Base-by-base conservation (phyloP, 2,888 invertebrate genomes). In the Aspidiotus destructor region DNA sequence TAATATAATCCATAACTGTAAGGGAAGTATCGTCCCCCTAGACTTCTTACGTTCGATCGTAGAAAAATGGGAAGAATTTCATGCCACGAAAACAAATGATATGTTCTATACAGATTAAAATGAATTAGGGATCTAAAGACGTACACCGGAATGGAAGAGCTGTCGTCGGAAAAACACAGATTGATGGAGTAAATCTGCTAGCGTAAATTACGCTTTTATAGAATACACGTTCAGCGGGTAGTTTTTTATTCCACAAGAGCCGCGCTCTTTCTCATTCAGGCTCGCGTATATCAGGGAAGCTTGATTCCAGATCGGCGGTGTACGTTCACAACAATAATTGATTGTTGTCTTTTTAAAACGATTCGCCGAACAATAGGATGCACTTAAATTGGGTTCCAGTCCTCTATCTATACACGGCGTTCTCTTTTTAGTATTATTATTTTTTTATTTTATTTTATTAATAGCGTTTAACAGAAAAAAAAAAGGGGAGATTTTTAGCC, bases 351-450 rank as follows among this genome's bases (percentile, higher is more conserved):
- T 65, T 65, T 65, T 58, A 65, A 28, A 65, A 65, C 65, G 65
- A 65, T 65, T 65, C 65, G 48, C 65, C 58, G 44, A 44, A 65
- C 65, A 65, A 65, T 65, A 65, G 65, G 65, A 65, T 64, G 65
- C 65, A 65, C 65, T 65, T 65, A 65, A 65, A 65, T 65, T 65
- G 65, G 65, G 60, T 65, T 65, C 65, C 65, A 65, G 65, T 40
- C 40, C 60, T 40, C 48, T 63, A 63, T 41, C 44, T 62, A 62
- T 28, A 28, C 28, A 28, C 28, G n/a, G 57, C 42, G 57, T 40
- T 65, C 60, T 65, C 57, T 57, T 64, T 64, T 57, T 64, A 57
- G 28, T 28, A 28, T 28, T 64, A 55, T 57, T 55, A 64, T 64
- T 58, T 65, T 64, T 58, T 65, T 65, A 58, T 65, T 65, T 65